Conservation (phyloP, 2,888 invertebrate genomes). For the Serripes groenlandicus region DNA sequence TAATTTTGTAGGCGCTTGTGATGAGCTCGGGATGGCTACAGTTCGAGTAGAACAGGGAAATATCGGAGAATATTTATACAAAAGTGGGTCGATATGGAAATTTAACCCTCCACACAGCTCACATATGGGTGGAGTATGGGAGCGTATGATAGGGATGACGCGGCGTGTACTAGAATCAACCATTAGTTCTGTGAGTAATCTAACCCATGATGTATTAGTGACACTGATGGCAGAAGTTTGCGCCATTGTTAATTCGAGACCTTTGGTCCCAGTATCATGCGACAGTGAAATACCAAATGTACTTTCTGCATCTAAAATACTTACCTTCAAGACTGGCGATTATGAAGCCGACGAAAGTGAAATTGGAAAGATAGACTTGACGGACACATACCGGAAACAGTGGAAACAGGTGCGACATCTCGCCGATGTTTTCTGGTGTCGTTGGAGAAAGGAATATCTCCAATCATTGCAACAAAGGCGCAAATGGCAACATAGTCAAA, state of each 20-base stretch:
- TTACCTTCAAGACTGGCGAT: constrained; percentile 2
- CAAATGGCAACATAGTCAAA: constrained; percentile 33
- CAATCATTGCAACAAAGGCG: constrained; percentile 29
- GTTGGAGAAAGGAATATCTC: constrained; percentile 46
- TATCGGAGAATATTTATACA: constrained; percentile 10
- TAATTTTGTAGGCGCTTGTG: constrained; percentile 49
- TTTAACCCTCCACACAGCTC: constrained; percentile 62
- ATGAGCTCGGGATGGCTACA: constrained; percentile 1
- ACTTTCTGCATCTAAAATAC: constrained; percentile 20
- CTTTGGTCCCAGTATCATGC: constrained; percentile 14
- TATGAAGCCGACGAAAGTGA: background rate
- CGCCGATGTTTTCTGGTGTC: constrained; percentile 42
- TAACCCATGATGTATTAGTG: constrained; percentile 3
- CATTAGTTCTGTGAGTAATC: background rate
- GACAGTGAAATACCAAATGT: constrained; percentile 9
- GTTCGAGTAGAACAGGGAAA: constrained; percentile 27
- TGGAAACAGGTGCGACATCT: constrained; percentile 53
- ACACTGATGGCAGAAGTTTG: constrained; percentile 18
- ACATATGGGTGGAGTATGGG: constrained; percentile 64
- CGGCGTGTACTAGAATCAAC: constrained; percentile 29
- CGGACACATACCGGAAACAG: constrained; percentile 28
- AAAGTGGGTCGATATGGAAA: constrained; percentile 24
- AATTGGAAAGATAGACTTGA: background rate
- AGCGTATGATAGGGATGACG: constrained; percentile 52
- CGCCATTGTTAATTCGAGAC: constrained; percentile 24